These are phyloP conservation scores for Noctilio leporinus DNA, from an alignment of 2,113 vertebrate genomes.

Conservation along the genomic window DNA sequence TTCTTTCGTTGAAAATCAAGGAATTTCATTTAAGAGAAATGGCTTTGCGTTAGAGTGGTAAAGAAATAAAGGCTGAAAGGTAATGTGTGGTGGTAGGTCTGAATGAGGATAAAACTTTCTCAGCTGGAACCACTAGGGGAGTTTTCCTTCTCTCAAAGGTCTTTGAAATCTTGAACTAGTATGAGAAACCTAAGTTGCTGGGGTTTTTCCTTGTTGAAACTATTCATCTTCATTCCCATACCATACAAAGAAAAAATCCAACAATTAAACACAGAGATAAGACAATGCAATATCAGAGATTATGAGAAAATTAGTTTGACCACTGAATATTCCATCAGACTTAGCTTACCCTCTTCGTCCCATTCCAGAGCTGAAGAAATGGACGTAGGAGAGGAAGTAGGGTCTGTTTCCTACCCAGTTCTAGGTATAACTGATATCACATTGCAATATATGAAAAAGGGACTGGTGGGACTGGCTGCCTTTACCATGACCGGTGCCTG, in stretches of 20 bases:
- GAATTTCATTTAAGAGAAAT: neutral
- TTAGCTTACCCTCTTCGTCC: neutral
- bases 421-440: neutral
- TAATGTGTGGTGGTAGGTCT: neutral
- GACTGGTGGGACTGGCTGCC: neutral
- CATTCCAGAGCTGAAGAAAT: neutral
- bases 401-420: neutral
- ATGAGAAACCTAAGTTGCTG: neutral
- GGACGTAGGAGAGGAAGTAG: neutral
- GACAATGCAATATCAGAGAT: slow-evolving; percentile 25
- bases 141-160: slow-evolving; percentile 35
- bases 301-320: slow-evolving; percentile 31
- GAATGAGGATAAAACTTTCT: slow-evolving; percentile 41
- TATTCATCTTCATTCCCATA: neutral
- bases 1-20: slow-evolving; percentile 45
- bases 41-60: neutral
- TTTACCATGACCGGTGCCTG: neutral
- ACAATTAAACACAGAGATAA: slow-evolving; percentile 23
- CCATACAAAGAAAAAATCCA: neutral
- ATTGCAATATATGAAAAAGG: neutral
- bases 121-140: slow-evolving; percentile 1
- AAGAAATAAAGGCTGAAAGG: neutral
- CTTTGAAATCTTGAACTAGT: slow-evolving; percentile 53
- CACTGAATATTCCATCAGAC: neutral
- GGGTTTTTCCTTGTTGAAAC: slow-evolving; percentile 10